Percentiles rank a stretch among this genome's conserved stretches.
Evolutionary conservation across 2,797 vertebrate species (phyloP).

Genomic region (Fundulus diaphanus): DNA sequence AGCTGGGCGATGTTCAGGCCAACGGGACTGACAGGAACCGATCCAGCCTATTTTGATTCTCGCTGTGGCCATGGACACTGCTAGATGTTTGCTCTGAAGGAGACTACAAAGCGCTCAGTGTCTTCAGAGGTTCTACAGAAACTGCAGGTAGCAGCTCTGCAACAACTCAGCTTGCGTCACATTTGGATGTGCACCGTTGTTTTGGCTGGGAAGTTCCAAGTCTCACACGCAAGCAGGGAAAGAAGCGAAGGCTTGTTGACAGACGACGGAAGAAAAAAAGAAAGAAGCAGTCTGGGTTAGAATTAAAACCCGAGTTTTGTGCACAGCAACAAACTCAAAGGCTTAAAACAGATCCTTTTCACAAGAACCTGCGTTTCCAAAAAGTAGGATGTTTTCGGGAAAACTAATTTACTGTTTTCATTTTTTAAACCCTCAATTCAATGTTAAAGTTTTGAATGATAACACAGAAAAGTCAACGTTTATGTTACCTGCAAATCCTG

Average conservation of each 20-base stretch:
- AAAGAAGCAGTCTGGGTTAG: background rate
- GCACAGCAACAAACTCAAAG: background rate
- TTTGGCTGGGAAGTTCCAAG: background rate
- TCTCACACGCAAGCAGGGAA: background rate
- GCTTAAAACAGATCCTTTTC: background rate
- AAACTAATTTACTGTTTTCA: background rate
- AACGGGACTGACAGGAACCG: background rate
- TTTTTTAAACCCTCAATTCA: background rate
- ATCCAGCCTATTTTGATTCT: background rate
- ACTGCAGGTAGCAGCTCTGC: background rate
- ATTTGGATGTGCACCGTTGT: background rate
- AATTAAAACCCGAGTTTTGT: background rate
- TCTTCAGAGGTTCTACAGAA: background rate
- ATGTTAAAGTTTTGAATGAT: background rate
- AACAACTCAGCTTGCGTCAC: background rate
- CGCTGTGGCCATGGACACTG: background rate
- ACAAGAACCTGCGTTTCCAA: background rate
- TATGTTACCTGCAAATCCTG: background rate
- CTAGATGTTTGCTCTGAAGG: background rate
- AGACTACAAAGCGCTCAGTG: background rate
- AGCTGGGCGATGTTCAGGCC: background rate
- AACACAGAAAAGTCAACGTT: background rate
- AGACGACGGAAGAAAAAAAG: background rate
- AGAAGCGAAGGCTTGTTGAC: slow-evolving; percentile 1
- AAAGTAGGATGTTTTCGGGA: background rate